These are phyloP conservation scores for Tetramorium alpestre DNA, from an alignment of 1,140 invertebrate genomes.

Conservation along the genomic window DNA sequence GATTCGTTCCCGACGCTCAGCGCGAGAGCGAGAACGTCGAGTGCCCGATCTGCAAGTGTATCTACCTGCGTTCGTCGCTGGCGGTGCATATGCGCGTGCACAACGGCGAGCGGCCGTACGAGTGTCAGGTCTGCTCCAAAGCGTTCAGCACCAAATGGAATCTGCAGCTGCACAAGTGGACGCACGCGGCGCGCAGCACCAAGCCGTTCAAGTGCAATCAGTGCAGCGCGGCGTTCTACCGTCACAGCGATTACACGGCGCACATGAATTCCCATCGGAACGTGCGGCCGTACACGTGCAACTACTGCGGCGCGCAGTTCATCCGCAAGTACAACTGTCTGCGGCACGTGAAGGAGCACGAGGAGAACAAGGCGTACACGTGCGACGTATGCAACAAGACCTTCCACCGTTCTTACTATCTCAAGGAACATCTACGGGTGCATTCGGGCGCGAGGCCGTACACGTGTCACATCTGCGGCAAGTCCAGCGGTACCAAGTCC, in stretches of 20 bases:
- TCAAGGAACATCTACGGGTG: slow-evolving; percentile 94
- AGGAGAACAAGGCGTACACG: slow-evolving; percentile 94
- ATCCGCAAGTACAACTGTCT: slow-evolving; percentile 97
- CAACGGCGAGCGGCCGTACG: slow-evolving; percentile 90
- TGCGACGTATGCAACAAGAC: slow-evolving; percentile 95
- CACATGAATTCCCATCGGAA: slow-evolving; percentile 94
- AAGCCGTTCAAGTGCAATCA: slow-evolving; percentile 95
- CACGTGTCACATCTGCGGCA: slow-evolving; percentile 94
- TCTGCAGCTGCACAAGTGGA: slow-evolving; percentile 94
- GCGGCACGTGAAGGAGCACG: slow-evolving; percentile 96
- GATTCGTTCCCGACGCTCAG: slow-evolving; percentile 89
- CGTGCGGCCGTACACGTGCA: slow-evolving; percentile 94
- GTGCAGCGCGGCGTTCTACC: slow-evolving; percentile 93
- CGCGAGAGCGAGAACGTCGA: slow-evolving; percentile 90
- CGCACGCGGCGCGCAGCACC: slow-evolving; percentile 92
- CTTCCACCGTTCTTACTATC: slow-evolving; percentile 94
- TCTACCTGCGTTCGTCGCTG: slow-evolving; percentile 92
- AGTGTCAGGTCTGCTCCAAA: slow-evolving; percentile 94
- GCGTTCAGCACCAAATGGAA: slow-evolving; percentile 96
- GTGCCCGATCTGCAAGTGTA: slow-evolving; percentile 92
- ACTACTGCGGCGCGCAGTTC: slow-evolving; percentile 97
- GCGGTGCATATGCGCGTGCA: slow-evolving; percentile 93
- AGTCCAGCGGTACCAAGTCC: slow-evolving; percentile 94
- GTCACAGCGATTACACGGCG: slow-evolving; percentile 91
- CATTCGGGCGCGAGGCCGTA: slow-evolving; percentile 94